Conservation (phyloP, 2,113 vertebrate genomes). For the Lophius piscatorius region DNA sequence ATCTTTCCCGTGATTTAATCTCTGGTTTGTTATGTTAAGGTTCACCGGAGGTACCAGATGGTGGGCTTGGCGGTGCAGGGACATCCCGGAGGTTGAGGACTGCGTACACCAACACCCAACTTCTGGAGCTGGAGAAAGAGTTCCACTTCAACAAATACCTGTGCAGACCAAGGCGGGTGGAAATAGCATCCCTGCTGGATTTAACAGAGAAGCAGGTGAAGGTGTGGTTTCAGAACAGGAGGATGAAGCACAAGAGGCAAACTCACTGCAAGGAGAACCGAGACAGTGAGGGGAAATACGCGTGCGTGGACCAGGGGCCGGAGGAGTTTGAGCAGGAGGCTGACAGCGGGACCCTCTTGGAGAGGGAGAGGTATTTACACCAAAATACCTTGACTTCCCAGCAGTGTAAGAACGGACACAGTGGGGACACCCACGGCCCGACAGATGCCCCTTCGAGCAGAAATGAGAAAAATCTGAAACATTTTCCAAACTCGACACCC, state of each 20-base stretch:
- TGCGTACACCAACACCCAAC: slow-evolving; percentile 98
- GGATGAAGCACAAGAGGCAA: slow-evolving; percentile 98
- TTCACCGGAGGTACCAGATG: slow-evolving; percentile 88
- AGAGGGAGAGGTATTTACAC: slow-evolving; percentile 90
- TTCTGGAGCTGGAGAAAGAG: slow-evolving; percentile 98
- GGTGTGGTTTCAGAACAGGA: slow-evolving; percentile 98
- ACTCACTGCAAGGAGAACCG: slow-evolving; percentile 97
- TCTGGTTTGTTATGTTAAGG: slow-evolving; percentile 75
- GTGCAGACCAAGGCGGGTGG: slow-evolving; percentile 94
- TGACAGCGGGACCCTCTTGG: slow-evolving; percentile 85
- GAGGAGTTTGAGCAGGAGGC: slow-evolving; percentile 86
- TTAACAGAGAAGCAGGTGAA: slow-evolving; percentile 98
- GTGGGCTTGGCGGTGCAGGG: slow-evolving; percentile 75
- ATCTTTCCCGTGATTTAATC: neutral
- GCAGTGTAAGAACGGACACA: slow-evolving; percentile 86
- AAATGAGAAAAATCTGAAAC: slow-evolving; percentile 98
- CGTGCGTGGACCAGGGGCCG: slow-evolving; percentile 83
- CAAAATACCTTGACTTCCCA: slow-evolving; percentile 89
- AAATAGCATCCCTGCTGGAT: slow-evolving; percentile 94
- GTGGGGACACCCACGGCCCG: slow-evolving; percentile 88
- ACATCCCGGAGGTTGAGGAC: slow-evolving; percentile 93
- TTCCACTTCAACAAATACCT: slow-evolving; percentile 99
- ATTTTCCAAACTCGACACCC: slow-evolving; percentile 92
- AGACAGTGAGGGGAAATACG: slow-evolving; percentile 87
- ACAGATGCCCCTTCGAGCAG: slow-evolving; percentile 87